phyloP scores from a whole-genome alignment of 2,797 vertebrate species.

The Schizopygopsis malacanthus region DNA sequence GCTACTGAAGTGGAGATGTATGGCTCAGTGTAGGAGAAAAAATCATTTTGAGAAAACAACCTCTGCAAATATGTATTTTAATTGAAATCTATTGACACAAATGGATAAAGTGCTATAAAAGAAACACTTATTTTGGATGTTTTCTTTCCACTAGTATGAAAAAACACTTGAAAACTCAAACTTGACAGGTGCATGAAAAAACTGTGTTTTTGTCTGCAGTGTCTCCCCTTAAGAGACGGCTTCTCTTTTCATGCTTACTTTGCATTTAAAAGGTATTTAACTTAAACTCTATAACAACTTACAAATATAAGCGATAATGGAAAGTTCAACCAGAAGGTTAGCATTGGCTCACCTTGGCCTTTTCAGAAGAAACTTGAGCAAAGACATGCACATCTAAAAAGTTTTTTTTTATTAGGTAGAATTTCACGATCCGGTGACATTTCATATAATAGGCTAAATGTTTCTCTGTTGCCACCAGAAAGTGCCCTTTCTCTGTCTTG shows the following conservation, averaged over 20 bases:
- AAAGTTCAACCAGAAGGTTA: neutral
- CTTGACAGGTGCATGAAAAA: no score
- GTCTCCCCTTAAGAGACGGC: neutral
- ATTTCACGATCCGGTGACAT: neutral
- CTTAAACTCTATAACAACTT: neutral
- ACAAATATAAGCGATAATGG: neutral
- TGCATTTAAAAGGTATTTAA: conserved; percentile 18
- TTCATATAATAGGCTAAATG: neutral
- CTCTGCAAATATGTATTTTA: no score
- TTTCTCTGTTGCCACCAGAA: neutral
- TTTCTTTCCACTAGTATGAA: no score
- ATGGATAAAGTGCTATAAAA: no score
- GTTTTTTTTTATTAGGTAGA: neutral
- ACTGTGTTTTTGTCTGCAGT: no score
- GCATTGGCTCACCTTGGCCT: neutral
- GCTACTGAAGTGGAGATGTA: no score
- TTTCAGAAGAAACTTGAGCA: neutral
- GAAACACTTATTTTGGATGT: no score
- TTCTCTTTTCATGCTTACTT: neutral
- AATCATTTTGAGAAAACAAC: no score
- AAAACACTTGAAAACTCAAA: no score
- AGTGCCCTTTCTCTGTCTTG: conserved; percentile 29
- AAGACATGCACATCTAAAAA: neutral
- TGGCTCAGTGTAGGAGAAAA: no score
- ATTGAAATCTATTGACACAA: no score